phyloP scores from a whole-genome alignment of 1,140 invertebrate genomes.

The Meteorus sp. region DNA sequence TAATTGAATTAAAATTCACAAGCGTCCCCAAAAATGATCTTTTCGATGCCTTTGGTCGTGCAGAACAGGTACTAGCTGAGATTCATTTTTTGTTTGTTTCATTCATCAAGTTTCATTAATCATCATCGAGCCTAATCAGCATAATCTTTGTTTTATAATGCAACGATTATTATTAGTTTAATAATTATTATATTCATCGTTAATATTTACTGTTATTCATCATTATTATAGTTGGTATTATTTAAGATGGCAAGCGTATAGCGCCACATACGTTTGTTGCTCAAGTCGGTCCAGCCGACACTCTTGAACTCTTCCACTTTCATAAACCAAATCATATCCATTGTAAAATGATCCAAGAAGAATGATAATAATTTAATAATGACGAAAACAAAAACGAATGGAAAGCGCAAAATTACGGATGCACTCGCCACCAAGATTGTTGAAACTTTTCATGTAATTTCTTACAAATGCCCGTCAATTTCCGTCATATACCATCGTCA shows the following conservation, averaged over 20 bases:
- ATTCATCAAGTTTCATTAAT: background rate
- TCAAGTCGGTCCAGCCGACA: conserved; percentile 25
- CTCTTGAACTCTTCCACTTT: background rate
- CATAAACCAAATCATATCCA: no score
- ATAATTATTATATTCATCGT: no score
- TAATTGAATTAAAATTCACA: no score
- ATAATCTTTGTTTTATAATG: background rate
- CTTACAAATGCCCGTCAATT: conserved; percentile 80
- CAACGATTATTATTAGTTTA: background rate
- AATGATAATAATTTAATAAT: background rate
- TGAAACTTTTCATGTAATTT: conserved; percentile 84
- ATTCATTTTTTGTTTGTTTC: conserved; percentile 7
- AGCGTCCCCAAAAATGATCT: no score
- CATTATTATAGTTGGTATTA: background rate
- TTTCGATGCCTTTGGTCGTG: conserved; percentile 17
- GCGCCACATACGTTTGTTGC: background rate
- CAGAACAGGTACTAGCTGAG: conserved; percentile 23
- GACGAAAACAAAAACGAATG: conserved; percentile 1
- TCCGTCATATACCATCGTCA: conserved; percentile 81
- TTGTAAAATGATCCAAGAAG: no score
- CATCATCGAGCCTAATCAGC: background rate
- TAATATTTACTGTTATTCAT: no score
- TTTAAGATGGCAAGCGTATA: background rate
- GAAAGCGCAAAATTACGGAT: conserved; percentile 59
- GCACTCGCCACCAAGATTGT: conserved; percentile 73